Evolutionary conservation across 2,797 vertebrate genomes (phyloP), one percentile per base, ranked within the genome.

Genomic region (Apodemus agrarius): DNA sequence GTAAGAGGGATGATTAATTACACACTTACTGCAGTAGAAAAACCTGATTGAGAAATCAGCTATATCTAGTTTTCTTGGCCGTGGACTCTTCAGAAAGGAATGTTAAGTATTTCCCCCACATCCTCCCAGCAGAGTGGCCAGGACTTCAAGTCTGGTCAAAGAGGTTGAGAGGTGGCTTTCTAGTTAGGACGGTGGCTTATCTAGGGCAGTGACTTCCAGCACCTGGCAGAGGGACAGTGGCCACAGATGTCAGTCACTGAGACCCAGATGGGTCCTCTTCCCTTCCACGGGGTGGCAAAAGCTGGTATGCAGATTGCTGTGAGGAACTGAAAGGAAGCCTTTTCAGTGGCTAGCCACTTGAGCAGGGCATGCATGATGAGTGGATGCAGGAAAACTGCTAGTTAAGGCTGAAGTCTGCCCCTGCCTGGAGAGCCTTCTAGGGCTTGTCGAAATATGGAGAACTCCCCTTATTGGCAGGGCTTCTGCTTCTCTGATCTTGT

Each of bases 51-150:
- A 96, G 94, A 97, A 97, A 96, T 89, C 84, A 90, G 82, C 87
- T 81, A 31, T 95, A 90, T 89, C 76, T 96, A 90, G 83, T 95
- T 97, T 96, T 96, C 96, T 93, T 93, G 89, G 91, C 86, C 61
- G 29, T 93, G 76, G 93, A 93, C 29, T 91, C 97, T 88, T 97
- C 89, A 94, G 83, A 69, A 97, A 97, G 93, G 96, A 97, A 98
- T 98, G 97, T 94, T 69, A 95, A 95, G 59, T 87, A 98, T 98
- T 96, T 96, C 65, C 37, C 65, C 97, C 96, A 97, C 96, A 97
- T 97, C 97, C 97, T 97, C 95, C 86, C 90, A 65, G 85, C 78
- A 94, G 40, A 34, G 49, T 24, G 1, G 82, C 74, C 34, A 63
- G 46, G 65, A 63, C 34, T 65, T 96, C 54, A 83, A 78, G 57